Base-by-base conservation (phyloP, 1,140 invertebrate species). In the Drosophila parabipectinata region DNA sequence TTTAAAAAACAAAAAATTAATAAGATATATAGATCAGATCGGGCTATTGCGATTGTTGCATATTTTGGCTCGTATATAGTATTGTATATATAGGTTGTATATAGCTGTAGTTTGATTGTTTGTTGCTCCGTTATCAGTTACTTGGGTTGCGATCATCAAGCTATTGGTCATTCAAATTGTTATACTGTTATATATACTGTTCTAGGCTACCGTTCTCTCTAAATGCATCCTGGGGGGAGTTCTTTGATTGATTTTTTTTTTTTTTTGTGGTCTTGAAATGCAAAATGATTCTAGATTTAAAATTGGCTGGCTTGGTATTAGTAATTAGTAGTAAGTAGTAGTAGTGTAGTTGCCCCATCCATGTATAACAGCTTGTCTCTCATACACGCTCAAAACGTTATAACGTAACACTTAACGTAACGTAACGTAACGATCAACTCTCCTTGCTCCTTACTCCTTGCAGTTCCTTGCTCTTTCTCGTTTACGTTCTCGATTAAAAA, bases 61-160 rank as follows among this genome's bases (percentile, higher is more conserved):
- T 59, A 26, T 55, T 81, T 73, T 75, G 68, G 64, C 53, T 72
- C 76, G 72, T 24, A 21, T 21, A 21, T 21, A 71, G 57, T 63
- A 47, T 47, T 47, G 9, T 47, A 47, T 47, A 47, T 47, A 47
- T 47, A 56, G 26, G 47, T 71, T 77, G 73, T 28, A 6, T 28
- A 7, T 6, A 21, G 21, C 21, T 21, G 21, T 69, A 73, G 68
- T 89, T 90, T 90, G 87, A 90, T 90, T 90, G 87, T 90, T 89
- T 82, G 68, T 79, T 90, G 85, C 85, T 90, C 85, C 56, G 75
- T 78, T 72, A 6, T 85, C 81, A 90, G 77, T 77, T 83, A 87
- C 83, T 79, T 90, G 50, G 74, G 60, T 85, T 82, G 54, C 61
- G 61, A 37, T 71, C 61, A 21, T 64, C 69, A 59, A 67, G 71